phyloP scores from a whole-genome alignment of 2,888 invertebrate species.

The Drosophila monieri region DNA sequence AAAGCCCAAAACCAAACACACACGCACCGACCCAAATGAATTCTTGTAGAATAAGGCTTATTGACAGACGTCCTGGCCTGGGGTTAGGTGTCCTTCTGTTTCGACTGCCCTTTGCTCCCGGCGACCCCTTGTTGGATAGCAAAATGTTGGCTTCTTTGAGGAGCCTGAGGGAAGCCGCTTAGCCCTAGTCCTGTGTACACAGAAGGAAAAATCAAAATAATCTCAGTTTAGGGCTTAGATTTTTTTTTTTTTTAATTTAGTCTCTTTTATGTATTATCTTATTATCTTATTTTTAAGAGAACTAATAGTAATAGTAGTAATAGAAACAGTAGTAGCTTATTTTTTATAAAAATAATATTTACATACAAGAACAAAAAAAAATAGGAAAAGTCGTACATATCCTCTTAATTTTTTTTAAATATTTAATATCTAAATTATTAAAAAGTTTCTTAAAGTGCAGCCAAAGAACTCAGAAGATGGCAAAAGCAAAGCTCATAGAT shows the following conservation, averaged over 20 bases:
- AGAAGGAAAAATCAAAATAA: neutral
- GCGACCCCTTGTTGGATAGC: neutral
- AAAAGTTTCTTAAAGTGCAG: constrained; percentile 12
- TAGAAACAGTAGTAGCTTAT: too few relatives aligned
- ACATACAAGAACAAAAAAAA: too few relatives aligned
- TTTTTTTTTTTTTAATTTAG: neutral
- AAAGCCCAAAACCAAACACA: constrained; percentile 32
- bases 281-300: too few relatives aligned
- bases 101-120: constrained; percentile 1
- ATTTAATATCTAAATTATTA: neutral
- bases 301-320: too few relatives aligned
- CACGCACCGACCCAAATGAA: constrained; percentile 14
- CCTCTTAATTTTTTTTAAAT: neutral
- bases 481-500: constrained; percentile 30
- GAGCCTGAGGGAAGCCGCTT: constrained; percentile 21
- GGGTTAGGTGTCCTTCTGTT: constrained; percentile 5
- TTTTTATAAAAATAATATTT: too few relatives aligned
- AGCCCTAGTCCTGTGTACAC: constrained; percentile 16
- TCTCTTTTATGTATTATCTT: neutral
- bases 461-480: constrained; percentile 10
- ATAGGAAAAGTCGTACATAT: too few relatives aligned
- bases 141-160: neutral
- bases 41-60: constrained; percentile 43
- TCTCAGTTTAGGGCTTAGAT: neutral
- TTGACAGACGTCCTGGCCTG: constrained; percentile 33